Conservation (phyloP, 2,888 invertebrate species). For the Tetranychus piercei region DNA sequence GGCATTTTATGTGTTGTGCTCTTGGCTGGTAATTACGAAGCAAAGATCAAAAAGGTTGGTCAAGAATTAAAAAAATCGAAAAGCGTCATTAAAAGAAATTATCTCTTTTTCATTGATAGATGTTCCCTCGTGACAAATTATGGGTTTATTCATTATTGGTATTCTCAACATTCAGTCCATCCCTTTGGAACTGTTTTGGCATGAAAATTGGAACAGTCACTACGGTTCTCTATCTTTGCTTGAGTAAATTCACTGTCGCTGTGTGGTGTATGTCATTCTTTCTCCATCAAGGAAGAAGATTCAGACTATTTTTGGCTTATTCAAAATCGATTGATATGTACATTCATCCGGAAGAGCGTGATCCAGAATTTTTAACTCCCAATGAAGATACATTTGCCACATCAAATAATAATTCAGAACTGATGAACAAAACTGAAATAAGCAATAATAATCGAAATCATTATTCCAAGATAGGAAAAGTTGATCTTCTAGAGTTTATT, state of each 20-base stretch:
- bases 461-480: not conserved
- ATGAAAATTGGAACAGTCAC: not conserved
- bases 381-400: not conserved
- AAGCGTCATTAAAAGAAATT: no score
- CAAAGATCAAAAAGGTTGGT: not conserved
- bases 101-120: not conserved
- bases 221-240: not conserved
- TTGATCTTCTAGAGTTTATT: not conserved
- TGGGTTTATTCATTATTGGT: not conserved
- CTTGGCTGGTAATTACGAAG: not conserved
- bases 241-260: not conserved
- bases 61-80: no score
- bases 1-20: not conserved
- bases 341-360: not conserved
- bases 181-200: not conserved
- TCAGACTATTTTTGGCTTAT: not conserved
- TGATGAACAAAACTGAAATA: not conserved
- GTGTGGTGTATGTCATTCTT: not conserved
- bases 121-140: not conserved
- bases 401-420: not conserved
- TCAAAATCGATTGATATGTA: not conserved
- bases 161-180: not conserved
- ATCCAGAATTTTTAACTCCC: not conserved
- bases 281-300: not conserved
- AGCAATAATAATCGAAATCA: not conserved